Conservation (phyloP, 2,888 invertebrate genomes). For the Celastrina argiolus region DNA sequence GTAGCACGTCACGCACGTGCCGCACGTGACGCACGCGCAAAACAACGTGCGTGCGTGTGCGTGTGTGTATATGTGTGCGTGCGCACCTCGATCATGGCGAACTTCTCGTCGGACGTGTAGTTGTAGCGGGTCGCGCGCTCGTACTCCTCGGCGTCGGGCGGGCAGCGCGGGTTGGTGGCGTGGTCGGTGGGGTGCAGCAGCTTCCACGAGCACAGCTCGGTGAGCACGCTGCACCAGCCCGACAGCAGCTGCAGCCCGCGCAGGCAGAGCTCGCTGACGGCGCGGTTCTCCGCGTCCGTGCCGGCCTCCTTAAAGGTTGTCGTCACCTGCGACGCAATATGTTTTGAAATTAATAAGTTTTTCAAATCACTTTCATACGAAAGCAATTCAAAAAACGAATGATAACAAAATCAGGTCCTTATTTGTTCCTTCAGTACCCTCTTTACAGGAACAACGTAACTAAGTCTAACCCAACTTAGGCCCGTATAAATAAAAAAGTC, state of each 20-base stretch:
- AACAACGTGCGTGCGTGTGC: no score
- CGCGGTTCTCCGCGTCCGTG: conserved; percentile 93
- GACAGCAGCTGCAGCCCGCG: conserved; percentile 95
- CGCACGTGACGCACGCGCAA: no score
- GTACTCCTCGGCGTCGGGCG: conserved; percentile 97
- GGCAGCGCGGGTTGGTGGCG: conserved; percentile 95
- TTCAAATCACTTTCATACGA: no score
- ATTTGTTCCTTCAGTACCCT: no score
- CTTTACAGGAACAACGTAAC: background rate
- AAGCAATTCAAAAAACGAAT: no score
- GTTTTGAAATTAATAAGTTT: no score
- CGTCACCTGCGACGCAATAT: conserved; percentile 80
- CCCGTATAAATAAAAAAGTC: no score
- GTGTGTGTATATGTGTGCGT: background rate
- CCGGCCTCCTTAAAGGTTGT: conserved; percentile 96
- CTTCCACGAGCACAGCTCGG: conserved; percentile 98
- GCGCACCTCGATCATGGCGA: conserved; percentile 90
- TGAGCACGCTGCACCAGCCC: conserved; percentile 97
- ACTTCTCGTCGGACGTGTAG: conserved; percentile 97
- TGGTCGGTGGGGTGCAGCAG: conserved; percentile 98
- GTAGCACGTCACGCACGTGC: no score
- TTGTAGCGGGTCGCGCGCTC: conserved; percentile 98
- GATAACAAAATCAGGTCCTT: no score
- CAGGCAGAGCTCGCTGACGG: conserved; percentile 93
- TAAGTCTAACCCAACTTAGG: no score